Conservation (phyloP, 2,888 invertebrate species). For the Drymonia ruficornis region DNA sequence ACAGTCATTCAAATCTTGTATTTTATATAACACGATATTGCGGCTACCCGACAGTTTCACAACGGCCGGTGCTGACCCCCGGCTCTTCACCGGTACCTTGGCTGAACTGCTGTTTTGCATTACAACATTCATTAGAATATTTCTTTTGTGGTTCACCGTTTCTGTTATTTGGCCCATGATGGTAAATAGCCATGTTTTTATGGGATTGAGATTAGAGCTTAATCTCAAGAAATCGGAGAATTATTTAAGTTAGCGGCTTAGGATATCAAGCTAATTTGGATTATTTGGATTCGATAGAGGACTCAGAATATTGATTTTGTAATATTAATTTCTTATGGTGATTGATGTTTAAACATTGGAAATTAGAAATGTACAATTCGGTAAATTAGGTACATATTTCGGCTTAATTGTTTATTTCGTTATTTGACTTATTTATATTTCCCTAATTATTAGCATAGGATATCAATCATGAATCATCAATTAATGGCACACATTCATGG, state of each 20-base stretch:
- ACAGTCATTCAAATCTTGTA: constrained; percentile 54
- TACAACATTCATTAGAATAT: constrained; percentile 25
- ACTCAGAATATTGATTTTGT: no score
- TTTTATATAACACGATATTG: constrained; percentile 79
- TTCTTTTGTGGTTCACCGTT: constrained; percentile 15
- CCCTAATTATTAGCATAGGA: no score
- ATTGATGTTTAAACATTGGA: no score
- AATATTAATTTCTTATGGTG: no score
- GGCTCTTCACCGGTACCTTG: constrained; percentile 27
- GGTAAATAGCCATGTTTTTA: constrained; percentile 6
- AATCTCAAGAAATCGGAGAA: no score
- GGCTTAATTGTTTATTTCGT: no score
- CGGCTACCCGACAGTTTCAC: constrained; percentile 62
- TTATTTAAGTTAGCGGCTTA: background rate
- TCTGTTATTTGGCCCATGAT: constrained; percentile 16
- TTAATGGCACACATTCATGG: background rate
- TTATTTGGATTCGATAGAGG: no score
- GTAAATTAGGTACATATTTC: no score
- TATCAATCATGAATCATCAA: no score
- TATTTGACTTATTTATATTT: no score
- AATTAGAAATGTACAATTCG: no score
- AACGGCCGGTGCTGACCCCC: constrained; percentile 49
- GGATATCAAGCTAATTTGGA: background rate
- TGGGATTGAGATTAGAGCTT: background rate
- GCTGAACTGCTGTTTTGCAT: constrained; percentile 21